Base-by-base conservation (phyloP, 2,113 vertebrate genomes). In the Oenanthe melanoleuca region DNA sequence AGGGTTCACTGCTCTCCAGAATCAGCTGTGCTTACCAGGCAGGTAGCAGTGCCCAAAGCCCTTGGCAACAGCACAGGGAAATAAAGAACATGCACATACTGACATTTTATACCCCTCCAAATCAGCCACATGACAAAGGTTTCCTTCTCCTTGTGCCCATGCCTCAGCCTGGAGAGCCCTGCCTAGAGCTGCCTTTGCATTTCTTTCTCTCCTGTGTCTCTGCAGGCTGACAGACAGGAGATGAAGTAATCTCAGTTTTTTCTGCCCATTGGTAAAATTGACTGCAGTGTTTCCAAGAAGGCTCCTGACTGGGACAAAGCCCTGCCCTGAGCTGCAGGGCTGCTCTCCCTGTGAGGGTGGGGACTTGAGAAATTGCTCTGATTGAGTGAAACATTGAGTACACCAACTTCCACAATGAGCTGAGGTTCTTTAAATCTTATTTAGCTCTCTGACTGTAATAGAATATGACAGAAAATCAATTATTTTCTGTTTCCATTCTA, bases 381-480 rank as follows among this genome's bases (percentile, higher is more conserved):
- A 50, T 40, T 52, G 28, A 45, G 19, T 26, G 55, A 94, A 90
- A 38, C 90, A 34, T 50, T 86, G 55, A 86, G 55, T 60, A 82
- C 67, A 60, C 33, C 60, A 65, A 50, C 18, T 45, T 38, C 20
- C 49, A 61, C 37, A 64, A 56, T 34, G 29, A 87, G 56, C 49
- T 75, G 55, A 95, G 38, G 52, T 85, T 65, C 87, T 96, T 64
- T 8, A 47, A 86, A 61, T 38, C 92, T 2, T 88, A 69, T 89
- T 95, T 96, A 88, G 47, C 17, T 87, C 64, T 88, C 50, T 86
- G 72, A 40, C 61, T 74, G 61, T 83, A 95, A 95, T 26, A 84
- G 67, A 90, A 40, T 92, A 84, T 72, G 78, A 94, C 72, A 91
- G 92, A 94, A 97, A 97, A 97, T 97, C 63, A 93, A 94, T 96